Evolutionary conservation across 2,888 invertebrate genomes (phyloP), one percentile per base, ranked within the genome.

Genomic region (Crepidodera aurea): DNA sequence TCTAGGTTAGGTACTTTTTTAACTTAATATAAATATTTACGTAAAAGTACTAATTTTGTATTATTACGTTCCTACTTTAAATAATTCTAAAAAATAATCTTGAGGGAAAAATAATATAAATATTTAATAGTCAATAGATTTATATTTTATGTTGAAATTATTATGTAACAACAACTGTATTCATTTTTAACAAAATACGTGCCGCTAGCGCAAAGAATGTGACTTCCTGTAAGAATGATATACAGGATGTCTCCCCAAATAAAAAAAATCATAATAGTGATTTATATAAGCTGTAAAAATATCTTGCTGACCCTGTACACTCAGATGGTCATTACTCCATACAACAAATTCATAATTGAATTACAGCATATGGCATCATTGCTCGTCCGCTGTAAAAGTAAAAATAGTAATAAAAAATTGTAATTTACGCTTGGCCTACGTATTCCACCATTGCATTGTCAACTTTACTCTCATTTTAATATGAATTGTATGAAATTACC

Each of bases 361-460:
- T 34, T 34, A 46, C n/a, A 32, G n/a, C 2, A 50, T 12, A 5
- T 18, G 29, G 16, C 22, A 16, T 27, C 32, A 50, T 48, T 10
- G 50, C 16, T 34, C 44, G 50, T 51, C 51, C 51, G 59, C 59
- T 34, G 10, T 32, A 59, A 59, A 40, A 50, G 37, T 39, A 29
- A 39, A 39, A 42, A 25, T 40, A 50, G 51, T 34, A 25, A 53
- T 53, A 40, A 51, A 51, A 51, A 42, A 40, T 27, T 10, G 7
- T 16, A 4, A 25, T 54, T 54, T 29, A 54, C 42, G 42, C 12
- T 54, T 40, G 40, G 40, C 40, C 40, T 40, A 40, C 40, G 40
- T 40, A 16, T 16, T 18, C 2, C 4, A 15, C 13, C 15, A 37
- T 37, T 40, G 40, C 16, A 7, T 40, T 18, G 2, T 40, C 22